Percentiles rank a stretch among this genome's conserved stretches.
Conservation (phyloP, 2,113 vertebrate species). For the Gadus chalcogrammus region DNA sequence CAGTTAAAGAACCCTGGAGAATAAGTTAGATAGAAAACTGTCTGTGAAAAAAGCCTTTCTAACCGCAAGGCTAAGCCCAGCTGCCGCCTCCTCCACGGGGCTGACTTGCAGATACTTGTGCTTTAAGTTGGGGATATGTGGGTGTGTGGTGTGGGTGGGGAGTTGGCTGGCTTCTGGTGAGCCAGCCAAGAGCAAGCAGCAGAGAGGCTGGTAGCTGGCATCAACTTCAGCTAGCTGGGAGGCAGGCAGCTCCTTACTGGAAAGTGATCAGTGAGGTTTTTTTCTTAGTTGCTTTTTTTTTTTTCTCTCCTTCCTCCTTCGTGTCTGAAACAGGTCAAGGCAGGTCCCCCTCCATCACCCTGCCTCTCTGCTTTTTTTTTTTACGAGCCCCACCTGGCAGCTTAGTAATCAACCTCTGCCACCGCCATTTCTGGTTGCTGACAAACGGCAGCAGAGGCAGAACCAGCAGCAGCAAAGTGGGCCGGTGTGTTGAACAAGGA, state of each 20-base stretch:
- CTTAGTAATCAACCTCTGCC: conserved; percentile 56
- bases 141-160: no score
- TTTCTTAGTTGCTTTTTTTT: conserved; percentile 11
- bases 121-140: conserved; percentile 13
- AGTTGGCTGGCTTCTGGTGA: not conserved
- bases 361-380: conserved; percentile 41
- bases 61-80: conserved; percentile 16
- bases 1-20: conserved; percentile 21
- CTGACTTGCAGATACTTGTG: conserved; percentile 34
- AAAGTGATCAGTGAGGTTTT: conserved; percentile 58
- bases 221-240: conserved; percentile 51
- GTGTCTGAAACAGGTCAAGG: conserved; percentile 72
- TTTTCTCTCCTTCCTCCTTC: conserved; percentile 37
- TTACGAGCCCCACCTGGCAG: conserved; percentile 71
- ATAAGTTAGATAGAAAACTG: conserved; percentile 39
- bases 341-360: conserved; percentile 61
- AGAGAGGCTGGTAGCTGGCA: conserved; percentile 41
- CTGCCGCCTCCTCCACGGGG: conserved; percentile 24
- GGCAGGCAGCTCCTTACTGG: conserved; percentile 56
- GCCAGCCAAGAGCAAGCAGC: conserved; percentile 21
- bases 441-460: not conserved
- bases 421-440: conserved; percentile 18
- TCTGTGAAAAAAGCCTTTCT: conserved; percentile 31
- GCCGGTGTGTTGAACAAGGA: no score
- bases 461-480: no score